Conservation (phyloP, 2,888 invertebrate genomes). For the Acanthococcus lagerstroemiae region DNA sequence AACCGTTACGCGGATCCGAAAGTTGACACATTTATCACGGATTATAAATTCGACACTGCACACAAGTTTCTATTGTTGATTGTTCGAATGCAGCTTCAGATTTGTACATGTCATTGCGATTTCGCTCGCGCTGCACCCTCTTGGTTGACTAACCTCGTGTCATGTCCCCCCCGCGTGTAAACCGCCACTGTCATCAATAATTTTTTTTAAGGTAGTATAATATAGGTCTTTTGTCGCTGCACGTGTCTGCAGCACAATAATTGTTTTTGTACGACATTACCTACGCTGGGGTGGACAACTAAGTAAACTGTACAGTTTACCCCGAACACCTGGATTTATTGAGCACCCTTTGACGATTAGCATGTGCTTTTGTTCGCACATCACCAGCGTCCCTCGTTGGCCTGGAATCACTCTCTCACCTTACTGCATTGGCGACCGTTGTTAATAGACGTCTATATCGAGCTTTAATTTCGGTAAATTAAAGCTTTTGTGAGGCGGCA, state of each 20-base stretch:
- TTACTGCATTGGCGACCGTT: not conserved
- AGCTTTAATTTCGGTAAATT: not conserved
- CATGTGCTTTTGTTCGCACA: not conserved
- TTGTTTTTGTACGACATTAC: constrained; percentile 28
- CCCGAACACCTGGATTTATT: constrained; percentile 19
- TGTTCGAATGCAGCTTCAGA: not conserved
- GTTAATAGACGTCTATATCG: not conserved
- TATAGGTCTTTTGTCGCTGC: constrained; percentile 24
- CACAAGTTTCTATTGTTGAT: constrained; percentile 7
- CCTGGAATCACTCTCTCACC: not conserved
- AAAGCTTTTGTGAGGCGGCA: not conserved
- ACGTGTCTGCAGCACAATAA: constrained; percentile 26
- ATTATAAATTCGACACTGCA: constrained; percentile 15
- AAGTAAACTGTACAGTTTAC: constrained; percentile 20
- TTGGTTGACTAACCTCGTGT: not conserved
- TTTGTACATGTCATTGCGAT: constrained; percentile 21
- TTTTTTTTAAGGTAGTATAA: not conserved
- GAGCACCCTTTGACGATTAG: constrained; percentile 6
- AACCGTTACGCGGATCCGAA: constrained; percentile 13
- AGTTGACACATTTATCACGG: constrained; percentile 23
- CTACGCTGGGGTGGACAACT: constrained; percentile 24
- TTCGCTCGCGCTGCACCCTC: constrained; percentile 1
- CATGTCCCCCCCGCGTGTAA: constrained; percentile 5
- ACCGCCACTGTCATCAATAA: too few relatives aligned
- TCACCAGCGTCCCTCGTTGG: not conserved